phyloP scores from a whole-genome alignment of 2,113 vertebrate genomes.

The Sakesphorus luctuosus region DNA sequence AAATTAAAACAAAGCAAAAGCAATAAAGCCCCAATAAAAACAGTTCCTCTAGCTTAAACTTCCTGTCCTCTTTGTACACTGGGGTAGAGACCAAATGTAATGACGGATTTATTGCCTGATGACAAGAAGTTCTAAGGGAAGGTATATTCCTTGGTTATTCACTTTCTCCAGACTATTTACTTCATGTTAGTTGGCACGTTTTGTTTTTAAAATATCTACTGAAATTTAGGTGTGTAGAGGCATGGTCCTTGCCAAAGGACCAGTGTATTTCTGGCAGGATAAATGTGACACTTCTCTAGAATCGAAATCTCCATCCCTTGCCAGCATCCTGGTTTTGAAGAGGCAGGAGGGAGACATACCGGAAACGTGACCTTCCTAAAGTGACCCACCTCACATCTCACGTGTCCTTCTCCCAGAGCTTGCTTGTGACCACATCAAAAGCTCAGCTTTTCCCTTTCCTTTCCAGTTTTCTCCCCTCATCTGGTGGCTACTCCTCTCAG shows the following conservation, averaged over 20 bases:
- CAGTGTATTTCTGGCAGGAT: background rate
- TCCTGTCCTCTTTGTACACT: background rate
- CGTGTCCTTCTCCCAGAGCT: background rate
- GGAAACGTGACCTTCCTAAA: background rate
- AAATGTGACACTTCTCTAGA: background rate
- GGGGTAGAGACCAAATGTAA: background rate
- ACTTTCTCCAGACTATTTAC: background rate
- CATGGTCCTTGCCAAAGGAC: background rate
- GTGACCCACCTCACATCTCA: background rate
- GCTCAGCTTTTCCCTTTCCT: background rate
- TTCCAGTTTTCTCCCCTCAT: background rate
- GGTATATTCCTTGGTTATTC: background rate
- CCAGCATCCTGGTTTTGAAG: background rate
- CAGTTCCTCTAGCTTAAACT: background rate
- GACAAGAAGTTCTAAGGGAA: background rate
- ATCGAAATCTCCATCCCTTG: background rate
- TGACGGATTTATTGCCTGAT: background rate
- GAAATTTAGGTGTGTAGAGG: background rate
- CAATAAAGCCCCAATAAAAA: slow-evolving; percentile 5
- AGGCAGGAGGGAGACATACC: background rate
- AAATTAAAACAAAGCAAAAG: slow-evolving; percentile 11
- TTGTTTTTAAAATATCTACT: background rate
- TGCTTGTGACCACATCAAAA: background rate
- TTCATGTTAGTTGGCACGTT: background rate
- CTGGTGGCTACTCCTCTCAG: background rate